Evolutionary conservation across 2,888 invertebrate species (phyloP).

Genomic region (Philereme transversata): DNA sequence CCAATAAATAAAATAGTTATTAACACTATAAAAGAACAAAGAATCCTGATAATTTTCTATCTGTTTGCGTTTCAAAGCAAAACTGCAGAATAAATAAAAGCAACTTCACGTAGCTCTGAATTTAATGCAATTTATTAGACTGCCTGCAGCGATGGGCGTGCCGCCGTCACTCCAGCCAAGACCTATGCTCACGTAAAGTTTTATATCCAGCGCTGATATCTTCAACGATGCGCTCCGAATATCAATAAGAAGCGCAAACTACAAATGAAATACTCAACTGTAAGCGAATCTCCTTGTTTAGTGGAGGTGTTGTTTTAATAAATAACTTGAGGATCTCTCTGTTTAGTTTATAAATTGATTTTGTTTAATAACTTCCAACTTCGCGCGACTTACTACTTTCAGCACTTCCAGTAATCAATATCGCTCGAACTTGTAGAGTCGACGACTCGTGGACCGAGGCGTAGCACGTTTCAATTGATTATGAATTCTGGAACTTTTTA

Average conservation of each 20-base stretch:
- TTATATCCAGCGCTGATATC: slow-evolving; percentile 70
- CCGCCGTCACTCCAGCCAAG: slow-evolving; percentile 46
- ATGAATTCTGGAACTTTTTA: slow-evolving; percentile 27
- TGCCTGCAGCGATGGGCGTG: slow-evolving; percentile 29
- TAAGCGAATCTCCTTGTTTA: slow-evolving; percentile 55
- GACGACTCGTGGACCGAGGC: neutral
- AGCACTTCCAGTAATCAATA: slow-evolving; percentile 36
- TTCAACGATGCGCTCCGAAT: slow-evolving; percentile 62
- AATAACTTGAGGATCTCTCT: slow-evolving; percentile 41
- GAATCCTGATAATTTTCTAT: slow-evolving; percentile 12
- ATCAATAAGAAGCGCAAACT: slow-evolving; percentile 67
- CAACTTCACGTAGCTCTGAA: slow-evolving; percentile 8
- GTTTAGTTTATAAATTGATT: slow-evolving; percentile 44
- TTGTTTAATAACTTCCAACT: slow-evolving; percentile 37
- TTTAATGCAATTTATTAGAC: slow-evolving; percentile 25
- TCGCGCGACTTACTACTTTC: slow-evolving; percentile 34
- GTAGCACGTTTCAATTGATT: slow-evolving; percentile 17
- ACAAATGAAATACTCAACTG: slow-evolving; percentile 63
- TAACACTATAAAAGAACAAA: slow-evolving; percentile 4
- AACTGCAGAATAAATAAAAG: slow-evolving; percentile 14
- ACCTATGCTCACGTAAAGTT: slow-evolving; percentile 56
- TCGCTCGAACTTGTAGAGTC: slow-evolving; percentile 23
- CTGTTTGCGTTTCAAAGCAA: slow-evolving; percentile 13
- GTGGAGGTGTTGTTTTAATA: slow-evolving; percentile 52
- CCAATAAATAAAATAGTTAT: slow-evolving; percentile 8